These are phyloP conservation scores for Drosophila yakuba DNA, from an alignment of 1,140 invertebrate species.

Conservation along the genomic window DNA sequence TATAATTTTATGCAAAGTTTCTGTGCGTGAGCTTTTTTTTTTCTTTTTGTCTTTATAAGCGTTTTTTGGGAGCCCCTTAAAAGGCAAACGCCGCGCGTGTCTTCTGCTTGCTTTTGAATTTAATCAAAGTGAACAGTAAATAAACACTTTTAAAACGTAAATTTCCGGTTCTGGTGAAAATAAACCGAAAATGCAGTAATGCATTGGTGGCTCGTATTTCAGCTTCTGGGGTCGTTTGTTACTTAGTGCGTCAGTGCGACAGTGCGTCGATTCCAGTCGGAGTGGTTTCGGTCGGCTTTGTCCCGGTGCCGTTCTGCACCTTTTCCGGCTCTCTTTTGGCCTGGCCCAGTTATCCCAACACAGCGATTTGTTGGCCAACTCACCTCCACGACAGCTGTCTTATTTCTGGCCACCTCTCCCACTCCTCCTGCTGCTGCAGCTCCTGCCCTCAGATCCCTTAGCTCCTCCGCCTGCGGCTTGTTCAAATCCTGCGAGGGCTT, in stretches of 20 bases:
- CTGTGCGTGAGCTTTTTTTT: constrained; percentile 50
- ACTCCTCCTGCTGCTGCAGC: background rate
- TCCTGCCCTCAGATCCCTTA: constrained; percentile 49
- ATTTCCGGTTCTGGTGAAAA: constrained; percentile 77
- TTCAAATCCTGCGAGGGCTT: constrained; percentile 56
- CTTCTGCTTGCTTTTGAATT: constrained; percentile 68
- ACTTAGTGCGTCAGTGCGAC: constrained; percentile 48
- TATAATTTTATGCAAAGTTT: constrained; percentile 69
- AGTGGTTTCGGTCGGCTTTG: constrained; percentile 29
- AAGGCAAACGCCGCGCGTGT: constrained; percentile 68
- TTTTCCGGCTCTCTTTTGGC: constrained; percentile 1
- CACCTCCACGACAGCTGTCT: constrained; percentile 74
- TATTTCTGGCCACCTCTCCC: constrained; percentile 46
- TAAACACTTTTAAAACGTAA: constrained; percentile 59
- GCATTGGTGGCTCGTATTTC: constrained; percentile 62
- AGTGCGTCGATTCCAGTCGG: constrained; percentile 11
- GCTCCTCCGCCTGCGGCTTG: constrained; percentile 25
- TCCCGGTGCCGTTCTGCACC: constrained; percentile 2
- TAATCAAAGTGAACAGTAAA: constrained; percentile 81
- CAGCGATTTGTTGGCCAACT: constrained; percentile 29
- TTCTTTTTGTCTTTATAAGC: constrained; percentile 15
- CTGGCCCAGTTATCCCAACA: constrained; percentile 34
- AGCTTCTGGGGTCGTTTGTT: constrained; percentile 7
- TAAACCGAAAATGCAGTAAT: constrained; percentile 60
- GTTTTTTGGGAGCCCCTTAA: constrained; percentile 47